A percentile compares a stretch with the other conserved stretches of the same genome.
These are phyloP conservation scores for Amblyopsis hoosieri DNA, from an alignment of 2,797 vertebrate genomes.

Conservation along the genomic window DNA sequence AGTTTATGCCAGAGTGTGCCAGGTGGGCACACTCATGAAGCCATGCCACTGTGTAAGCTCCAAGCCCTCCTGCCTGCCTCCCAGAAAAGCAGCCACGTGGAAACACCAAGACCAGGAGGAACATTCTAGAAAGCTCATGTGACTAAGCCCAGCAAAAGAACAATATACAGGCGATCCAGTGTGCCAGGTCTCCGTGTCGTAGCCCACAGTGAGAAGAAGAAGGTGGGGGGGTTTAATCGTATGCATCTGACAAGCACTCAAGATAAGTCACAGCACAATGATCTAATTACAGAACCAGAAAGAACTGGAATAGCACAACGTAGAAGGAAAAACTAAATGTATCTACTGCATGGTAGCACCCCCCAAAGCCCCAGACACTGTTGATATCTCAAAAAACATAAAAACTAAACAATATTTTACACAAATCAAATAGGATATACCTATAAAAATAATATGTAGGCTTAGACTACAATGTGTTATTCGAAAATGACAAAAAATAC, in stretches of 20 bases:
- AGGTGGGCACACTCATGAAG: conserved; percentile 3
- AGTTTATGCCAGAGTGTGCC: conserved; percentile 13
- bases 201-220: not conserved
- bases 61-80: not conserved
- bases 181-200: conserved; percentile 5
- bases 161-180: not conserved
- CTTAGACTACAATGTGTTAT: too few relatives aligned
- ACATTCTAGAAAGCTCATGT: not conserved
- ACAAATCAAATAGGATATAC: too few relatives aligned
- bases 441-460: too few relatives aligned
- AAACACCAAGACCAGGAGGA: not conserved
- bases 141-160: not conserved
- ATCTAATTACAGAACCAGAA: conserved; percentile 33
- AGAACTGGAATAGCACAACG: conserved; percentile 19
- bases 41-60: not conserved
- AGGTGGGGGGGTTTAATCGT: conserved; percentile 25
- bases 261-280: conserved; percentile 28
- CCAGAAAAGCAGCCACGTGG: not conserved
- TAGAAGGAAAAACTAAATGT: not conserved
- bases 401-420: too few relatives aligned
- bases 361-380: too few relatives aligned
- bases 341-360: too few relatives aligned
- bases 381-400: too few relatives aligned
- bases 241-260: conserved; percentile 41
- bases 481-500: too few relatives aligned